A percentile compares a stretch with the other conserved stretches of the same genome.
phyloP scores from a whole-genome alignment of 1,140 invertebrate genomes.

The Drosophila nigromelanica region DNA sequence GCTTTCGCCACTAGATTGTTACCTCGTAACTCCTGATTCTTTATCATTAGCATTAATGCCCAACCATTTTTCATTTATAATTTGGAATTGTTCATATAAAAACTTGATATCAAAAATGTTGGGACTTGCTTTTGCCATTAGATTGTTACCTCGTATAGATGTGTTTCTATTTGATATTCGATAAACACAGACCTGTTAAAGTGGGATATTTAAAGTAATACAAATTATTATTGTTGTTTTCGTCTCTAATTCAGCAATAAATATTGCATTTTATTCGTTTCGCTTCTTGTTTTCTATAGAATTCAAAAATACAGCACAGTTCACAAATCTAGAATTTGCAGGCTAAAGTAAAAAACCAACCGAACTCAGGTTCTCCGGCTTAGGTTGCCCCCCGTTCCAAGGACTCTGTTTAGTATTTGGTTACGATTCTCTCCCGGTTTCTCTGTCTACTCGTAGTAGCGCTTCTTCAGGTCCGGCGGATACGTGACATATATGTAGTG shows the following conservation, averaged over 20 bases:
- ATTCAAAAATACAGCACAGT: conserved; percentile 79
- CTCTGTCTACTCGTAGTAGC: conserved; percentile 85
- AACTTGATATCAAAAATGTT: too few species aligned
- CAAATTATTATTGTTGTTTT: neutral
- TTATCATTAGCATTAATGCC: too few species aligned
- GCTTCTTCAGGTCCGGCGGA: conserved; percentile 91
- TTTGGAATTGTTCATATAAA: too few species aligned
- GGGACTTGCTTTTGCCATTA: too few species aligned
- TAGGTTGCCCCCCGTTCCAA: conserved; percentile 1
- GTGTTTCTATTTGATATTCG: too few species aligned
- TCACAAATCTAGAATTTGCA: conserved; percentile 81
- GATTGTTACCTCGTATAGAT: too few species aligned
- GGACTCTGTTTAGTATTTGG: conserved; percentile 35
- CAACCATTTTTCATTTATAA: too few species aligned
- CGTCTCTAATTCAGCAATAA: conserved; percentile 68
- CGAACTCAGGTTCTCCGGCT: conserved; percentile 18
- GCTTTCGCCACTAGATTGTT: too few species aligned
- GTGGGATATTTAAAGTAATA: too few species aligned
- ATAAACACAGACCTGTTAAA: too few species aligned
- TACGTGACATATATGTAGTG: conserved; percentile 94
- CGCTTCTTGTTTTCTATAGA: conserved; percentile 52
- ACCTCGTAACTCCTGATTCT: too few species aligned
- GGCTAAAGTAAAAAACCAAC: conserved; percentile 62
- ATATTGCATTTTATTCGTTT: conserved; percentile 67
- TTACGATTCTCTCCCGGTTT: conserved; percentile 21